A percentile compares a stretch with the other conserved stretches of the same genome.
These are phyloP conservation scores for Amniataba percoides DNA, from an alignment of 2,797 vertebrate genomes.

Conservation along the genomic window DNA sequence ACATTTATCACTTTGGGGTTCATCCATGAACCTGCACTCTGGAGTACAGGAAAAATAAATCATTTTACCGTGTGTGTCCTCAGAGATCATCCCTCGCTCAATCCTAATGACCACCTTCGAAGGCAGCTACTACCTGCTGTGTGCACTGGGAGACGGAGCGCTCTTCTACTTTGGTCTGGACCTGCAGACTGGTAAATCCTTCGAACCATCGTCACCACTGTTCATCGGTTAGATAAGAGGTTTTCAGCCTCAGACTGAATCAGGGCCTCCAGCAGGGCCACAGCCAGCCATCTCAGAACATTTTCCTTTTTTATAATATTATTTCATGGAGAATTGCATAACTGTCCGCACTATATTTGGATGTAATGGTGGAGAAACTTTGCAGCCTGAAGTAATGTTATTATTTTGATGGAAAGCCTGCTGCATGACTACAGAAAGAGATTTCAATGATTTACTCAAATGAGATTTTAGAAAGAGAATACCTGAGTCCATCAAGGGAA, in stretches of 20 bases:
- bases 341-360: constrained; percentile 22
- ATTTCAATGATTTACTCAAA: constrained; percentile 2
- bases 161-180: constrained; percentile 99
- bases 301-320: constrained; percentile 32
- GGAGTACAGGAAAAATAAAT: constrained; percentile 47
- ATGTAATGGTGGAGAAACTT: constrained; percentile 16
- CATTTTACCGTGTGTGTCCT: constrained; percentile 53
- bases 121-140: constrained; percentile 96
- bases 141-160: constrained; percentile 97
- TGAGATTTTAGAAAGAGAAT: constrained; percentile 7
- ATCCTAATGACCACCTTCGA: constrained; percentile 99
- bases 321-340: constrained; percentile 30
- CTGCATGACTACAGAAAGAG: not conserved
- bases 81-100: constrained; percentile 98
- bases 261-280: constrained; percentile 5
- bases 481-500: not conserved
- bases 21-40: constrained; percentile 40
- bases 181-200: constrained; percentile 90
- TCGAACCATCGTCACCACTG: not conserved
- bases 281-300: constrained; percentile 24
- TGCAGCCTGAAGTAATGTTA: constrained; percentile 10
- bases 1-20: constrained; percentile 57
- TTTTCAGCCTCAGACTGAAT: constrained; percentile 8
- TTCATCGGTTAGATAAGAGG: not conserved
- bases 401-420: constrained; percentile 12